A percentile compares a stretch with the other conserved stretches of the same genome.
These are phyloP conservation scores for Telmatochromis sp. DNA, from an alignment of 2,113 vertebrate species.

Conservation along the genomic window DNA sequence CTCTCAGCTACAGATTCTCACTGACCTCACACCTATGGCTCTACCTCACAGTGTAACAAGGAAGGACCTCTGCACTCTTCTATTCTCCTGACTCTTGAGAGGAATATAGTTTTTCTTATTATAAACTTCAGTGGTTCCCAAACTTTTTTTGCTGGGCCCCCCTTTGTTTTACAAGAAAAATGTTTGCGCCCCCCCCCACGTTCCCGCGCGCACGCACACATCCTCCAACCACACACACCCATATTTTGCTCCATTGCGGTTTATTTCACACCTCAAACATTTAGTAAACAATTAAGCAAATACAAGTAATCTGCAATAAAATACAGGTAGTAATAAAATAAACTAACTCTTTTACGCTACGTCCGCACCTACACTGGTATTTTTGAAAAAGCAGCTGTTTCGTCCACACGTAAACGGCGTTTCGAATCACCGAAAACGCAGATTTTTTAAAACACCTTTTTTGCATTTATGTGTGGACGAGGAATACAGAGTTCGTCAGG, in stretches of 20 bases:
- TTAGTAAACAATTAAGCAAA: background rate
- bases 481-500: no score
- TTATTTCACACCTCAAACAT: background rate
- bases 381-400: background rate
- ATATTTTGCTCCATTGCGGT: no score
- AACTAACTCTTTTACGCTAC: background rate
- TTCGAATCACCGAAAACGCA: background rate
- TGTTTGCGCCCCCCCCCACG: no score
- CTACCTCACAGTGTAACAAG: background rate
- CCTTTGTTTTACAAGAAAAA: no score
- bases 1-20: background rate
- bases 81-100: background rate
- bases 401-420: rapidly evolving
- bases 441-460: no score
- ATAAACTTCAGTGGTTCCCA: background rate
- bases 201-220: no score
- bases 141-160: no score
- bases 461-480: no score
- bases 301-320: background rate
- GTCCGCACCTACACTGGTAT: rapidly evolving
- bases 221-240: no score
- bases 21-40: background rate
- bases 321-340: background rate
- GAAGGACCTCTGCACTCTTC: background rate
- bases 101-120: background rate